Evolutionary conservation across 2,888 invertebrate genomes (phyloP).

Genomic region (Hydropsyche betteni): DNA sequence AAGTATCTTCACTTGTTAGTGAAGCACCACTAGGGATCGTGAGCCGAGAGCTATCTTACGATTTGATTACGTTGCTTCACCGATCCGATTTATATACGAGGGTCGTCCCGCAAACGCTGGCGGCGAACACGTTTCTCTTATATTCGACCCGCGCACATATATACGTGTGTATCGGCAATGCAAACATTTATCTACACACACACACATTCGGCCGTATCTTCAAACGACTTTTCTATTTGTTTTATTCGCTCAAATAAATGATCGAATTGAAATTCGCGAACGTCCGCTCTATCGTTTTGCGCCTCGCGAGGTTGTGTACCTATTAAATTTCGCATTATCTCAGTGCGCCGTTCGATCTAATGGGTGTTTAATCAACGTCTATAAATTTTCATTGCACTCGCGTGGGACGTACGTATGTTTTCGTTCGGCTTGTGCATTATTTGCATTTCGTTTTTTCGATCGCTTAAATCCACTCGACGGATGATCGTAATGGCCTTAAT

Average conservation of each 20-base stretch:
- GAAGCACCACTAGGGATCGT: slow-evolving; percentile 34
- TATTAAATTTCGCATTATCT: neutral
- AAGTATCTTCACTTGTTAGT: slow-evolving; percentile 38
- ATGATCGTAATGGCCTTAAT: too few species aligned
- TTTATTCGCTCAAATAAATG: slow-evolving; percentile 5
- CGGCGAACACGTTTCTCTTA: slow-evolving; percentile 24
- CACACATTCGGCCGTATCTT: neutral
- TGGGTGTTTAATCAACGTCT: neutral
- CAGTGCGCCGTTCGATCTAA: neutral
- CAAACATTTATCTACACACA: too few species aligned
- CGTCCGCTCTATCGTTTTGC: slow-evolving; percentile 9
- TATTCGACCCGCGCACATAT: neutral
- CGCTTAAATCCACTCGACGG: too few species aligned
- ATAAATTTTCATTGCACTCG: slow-evolving; percentile 17
- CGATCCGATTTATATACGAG: slow-evolving; percentile 30
- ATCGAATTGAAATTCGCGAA: slow-evolving; percentile 13
- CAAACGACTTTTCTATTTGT: neutral
- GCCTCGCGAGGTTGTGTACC: neutral
- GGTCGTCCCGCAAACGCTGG: slow-evolving; percentile 18
- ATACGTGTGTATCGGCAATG: too few species aligned
- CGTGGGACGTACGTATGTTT: neutral
- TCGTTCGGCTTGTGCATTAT: neutral
- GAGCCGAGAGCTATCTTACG: slow-evolving; percentile 37
- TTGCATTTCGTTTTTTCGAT: too few species aligned
- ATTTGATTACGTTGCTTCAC: slow-evolving; percentile 39